Percentiles rank a stretch among this genome's conserved stretches.
Evolutionary conservation across 2,113 vertebrate species (phyloP).

Genomic region (Ginglymostoma cirratum): DNA sequence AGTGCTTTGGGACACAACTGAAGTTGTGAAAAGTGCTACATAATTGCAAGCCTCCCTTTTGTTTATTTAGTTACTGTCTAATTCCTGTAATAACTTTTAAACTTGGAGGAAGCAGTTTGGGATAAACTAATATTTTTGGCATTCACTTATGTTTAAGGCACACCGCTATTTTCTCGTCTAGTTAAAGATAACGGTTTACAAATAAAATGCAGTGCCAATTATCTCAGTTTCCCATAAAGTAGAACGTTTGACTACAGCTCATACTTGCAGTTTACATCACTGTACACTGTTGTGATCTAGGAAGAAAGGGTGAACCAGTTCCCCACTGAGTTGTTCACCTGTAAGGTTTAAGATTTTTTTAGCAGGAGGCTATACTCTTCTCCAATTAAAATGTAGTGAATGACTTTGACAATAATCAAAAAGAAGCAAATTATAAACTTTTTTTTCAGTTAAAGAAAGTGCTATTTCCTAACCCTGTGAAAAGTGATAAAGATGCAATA

Average conservation of each 20-base stretch:
- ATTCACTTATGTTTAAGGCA: neutral
- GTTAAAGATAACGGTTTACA: neutral
- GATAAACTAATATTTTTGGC: neutral
- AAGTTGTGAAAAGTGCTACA: neutral
- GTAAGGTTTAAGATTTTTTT: no score
- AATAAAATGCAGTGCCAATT: neutral
- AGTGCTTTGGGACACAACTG: neutral
- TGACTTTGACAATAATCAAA: no score
- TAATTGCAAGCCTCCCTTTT: neutral
- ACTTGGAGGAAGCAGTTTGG: neutral
- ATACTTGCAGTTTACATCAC: no score
- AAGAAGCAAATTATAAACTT: no score
- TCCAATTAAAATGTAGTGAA: no score
- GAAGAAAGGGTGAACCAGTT: no score
- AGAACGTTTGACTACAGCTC: neutral
- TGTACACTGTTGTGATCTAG: no score
- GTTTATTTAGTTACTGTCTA: neutral
- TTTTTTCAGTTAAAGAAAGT: no score
- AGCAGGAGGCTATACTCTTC: no score
- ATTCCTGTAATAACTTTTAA: neutral
- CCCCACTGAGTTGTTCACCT: no score
- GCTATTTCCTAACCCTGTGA: no score
- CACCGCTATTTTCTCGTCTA: neutral
- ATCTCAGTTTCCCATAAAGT: neutral
- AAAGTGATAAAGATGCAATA: no score